Percentiles rank a stretch among this genome's conserved stretches.
Conservation (phyloP, 2,113 vertebrate species). For the Azemiops feae region DNA sequence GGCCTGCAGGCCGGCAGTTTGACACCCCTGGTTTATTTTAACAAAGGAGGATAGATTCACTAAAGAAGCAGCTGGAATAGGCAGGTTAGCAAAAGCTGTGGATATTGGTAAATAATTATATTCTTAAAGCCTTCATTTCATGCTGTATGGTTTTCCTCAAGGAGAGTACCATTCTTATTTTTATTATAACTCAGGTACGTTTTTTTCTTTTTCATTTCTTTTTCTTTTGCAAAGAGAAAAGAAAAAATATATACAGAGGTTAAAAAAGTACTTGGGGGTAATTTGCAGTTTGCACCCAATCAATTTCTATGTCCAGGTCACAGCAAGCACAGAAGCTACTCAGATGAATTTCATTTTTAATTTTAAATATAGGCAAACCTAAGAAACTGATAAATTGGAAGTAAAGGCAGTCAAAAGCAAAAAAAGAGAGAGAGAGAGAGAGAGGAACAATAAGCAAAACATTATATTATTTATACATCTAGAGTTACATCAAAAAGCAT, state of each 20-base stretch:
- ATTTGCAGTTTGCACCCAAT: background rate
- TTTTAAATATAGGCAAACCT: background rate
- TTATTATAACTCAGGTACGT: background rate
- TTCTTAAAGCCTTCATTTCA: constrained; percentile 31
- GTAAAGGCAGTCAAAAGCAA: background rate
- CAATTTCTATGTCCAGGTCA: background rate
- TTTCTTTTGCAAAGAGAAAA: background rate
- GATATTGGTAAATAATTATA: background rate
- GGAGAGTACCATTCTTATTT: background rate
- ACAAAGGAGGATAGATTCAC: background rate
- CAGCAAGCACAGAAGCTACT: background rate
- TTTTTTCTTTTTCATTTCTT: background rate
- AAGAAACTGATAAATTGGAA: background rate
- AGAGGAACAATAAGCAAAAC: background rate
- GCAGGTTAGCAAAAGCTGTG: constrained; percentile 13
- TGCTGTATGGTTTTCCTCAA: constrained; percentile 6
- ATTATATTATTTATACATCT: background rate
- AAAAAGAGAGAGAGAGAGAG: background rate
- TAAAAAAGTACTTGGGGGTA: background rate
- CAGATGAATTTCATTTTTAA: background rate
- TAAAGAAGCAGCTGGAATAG: background rate
- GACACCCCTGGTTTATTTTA: no score
- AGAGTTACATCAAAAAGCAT: background rate
- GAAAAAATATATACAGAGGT: background rate
- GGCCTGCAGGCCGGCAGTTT: no score